Conservation (phyloP, 37 sponge, comb jelly and placozoan genomes). For the Axinella damicornis region DNA sequence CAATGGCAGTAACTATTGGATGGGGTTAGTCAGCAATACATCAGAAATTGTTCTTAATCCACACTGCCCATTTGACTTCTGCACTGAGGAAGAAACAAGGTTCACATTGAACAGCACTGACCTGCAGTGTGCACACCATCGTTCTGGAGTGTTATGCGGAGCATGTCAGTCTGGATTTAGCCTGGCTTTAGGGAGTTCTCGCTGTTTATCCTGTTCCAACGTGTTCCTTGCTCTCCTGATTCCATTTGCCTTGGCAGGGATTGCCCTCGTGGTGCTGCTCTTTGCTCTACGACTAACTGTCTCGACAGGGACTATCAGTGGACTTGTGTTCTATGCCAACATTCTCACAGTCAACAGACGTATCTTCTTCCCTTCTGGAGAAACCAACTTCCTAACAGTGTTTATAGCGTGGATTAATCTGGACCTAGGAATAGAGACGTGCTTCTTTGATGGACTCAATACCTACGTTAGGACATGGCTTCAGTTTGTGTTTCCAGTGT, state of each 20-base stretch:
- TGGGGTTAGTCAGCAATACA: too few species aligned
- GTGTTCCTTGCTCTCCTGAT: background rate
- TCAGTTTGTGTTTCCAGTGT: constrained; percentile 19
- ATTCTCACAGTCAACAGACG: background rate
- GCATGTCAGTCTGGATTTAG: background rate
- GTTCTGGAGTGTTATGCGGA: background rate
- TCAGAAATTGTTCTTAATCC: too few species aligned
- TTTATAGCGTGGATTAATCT: background rate
- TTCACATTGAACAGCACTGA: background rate
- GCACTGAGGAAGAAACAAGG: too few species aligned
- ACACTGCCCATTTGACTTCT: too few species aligned
- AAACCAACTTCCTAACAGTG: background rate
- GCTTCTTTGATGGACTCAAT: constrained; percentile 4
- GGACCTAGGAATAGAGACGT: constrained; percentile 5
- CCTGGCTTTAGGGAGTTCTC: background rate
- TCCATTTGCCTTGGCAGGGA: background rate
- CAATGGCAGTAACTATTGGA: too few species aligned
- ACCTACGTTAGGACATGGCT: background rate
- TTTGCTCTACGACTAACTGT: background rate
- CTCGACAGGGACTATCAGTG: background rate
- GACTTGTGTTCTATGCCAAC: background rate
- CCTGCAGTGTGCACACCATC: background rate
- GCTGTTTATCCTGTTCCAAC: background rate
- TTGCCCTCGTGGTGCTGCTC: background rate
- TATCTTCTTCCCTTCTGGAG: background rate